Conservation (phyloP, 2,888 invertebrate genomes). For the Tenthredo mesomela region DNA sequence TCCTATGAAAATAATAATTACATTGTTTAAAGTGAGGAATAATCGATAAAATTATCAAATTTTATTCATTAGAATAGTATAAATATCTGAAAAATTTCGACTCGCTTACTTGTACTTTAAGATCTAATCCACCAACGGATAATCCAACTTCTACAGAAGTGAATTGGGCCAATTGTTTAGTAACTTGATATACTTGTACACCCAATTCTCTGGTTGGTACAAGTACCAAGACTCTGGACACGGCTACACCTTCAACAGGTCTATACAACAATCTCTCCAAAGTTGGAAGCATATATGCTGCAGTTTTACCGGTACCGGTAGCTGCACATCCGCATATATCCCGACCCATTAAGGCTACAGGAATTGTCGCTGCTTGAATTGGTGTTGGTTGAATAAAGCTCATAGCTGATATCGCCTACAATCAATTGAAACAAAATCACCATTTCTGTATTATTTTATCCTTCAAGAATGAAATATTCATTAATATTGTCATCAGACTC, state of each 20-base stretch:
- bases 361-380: constrained; percentile 97
- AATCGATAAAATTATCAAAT: background rate
- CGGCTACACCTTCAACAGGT: constrained; percentile 84
- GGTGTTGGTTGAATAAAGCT: constrained; percentile 97
- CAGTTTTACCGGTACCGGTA: constrained; percentile 98
- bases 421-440: background rate
- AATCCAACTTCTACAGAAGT: constrained; percentile 90
- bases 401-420: constrained; percentile 89
- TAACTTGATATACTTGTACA: constrained; percentile 98
- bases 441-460: background rate
- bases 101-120: constrained; percentile 82
- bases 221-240: constrained; percentile 92
- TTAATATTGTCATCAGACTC: background rate
- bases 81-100: constrained; percentile 63
- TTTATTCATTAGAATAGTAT: constrained; percentile 44
- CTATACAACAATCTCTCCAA: constrained; percentile 95
- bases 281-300: constrained; percentile 98
- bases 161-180: constrained; percentile 93
- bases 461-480: background rate
- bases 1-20: constrained; percentile 80
- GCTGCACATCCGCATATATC: constrained; percentile 99
- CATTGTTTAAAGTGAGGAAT: constrained; percentile 7
- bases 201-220: constrained; percentile 99
- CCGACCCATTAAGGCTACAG: constrained; percentile 92
- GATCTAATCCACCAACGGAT: constrained; percentile 93